These are phyloP conservation scores for Aptenodytes patagonicus DNA, from an alignment of 2,113 vertebrate genomes.

Conservation along the genomic window DNA sequence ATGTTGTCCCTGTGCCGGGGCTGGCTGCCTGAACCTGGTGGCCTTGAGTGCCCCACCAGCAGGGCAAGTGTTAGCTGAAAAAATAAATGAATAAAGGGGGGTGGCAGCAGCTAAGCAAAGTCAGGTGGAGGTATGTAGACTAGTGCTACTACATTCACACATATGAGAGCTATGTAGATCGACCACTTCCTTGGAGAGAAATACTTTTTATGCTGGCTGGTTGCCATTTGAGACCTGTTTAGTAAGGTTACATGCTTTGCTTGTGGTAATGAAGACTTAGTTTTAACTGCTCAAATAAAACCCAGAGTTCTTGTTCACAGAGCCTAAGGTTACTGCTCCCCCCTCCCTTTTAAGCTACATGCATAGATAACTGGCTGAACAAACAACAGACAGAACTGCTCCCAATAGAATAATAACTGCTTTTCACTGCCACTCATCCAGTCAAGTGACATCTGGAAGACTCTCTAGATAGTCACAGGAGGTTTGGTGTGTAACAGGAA, in stretches of 20 bases:
- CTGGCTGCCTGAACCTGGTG: neutral
- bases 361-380: conserved; percentile 57
- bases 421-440: conserved; percentile 54
- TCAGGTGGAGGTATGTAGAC: neutral
- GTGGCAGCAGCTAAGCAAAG: neutral
- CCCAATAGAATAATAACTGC: conserved; percentile 38
- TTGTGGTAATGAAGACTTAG: conserved; percentile 30
- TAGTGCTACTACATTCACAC: neutral
- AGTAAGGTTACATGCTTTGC: neutral
- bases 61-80: neutral
- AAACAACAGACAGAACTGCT: conserved; percentile 53
- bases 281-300: neutral
- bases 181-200: neutral
- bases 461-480: conserved; percentile 47
- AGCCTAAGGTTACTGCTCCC: conserved; percentile 22
- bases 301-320: neutral
- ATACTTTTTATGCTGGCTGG: neutral
- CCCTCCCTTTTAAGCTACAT: conserved; percentile 4
- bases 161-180: neutral
- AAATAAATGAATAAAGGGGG: neutral
- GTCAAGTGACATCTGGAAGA: conserved; percentile 64
- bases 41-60: neutral
- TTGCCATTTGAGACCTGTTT: conserved; percentile 13
- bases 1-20: neutral
- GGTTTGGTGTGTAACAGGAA: conserved; percentile 24